Evolutionary conservation across 2,797 vertebrate genomes (phyloP), one percentile per base, ranked within the genome.

Genomic region (Acridotheres tristis): DNA sequence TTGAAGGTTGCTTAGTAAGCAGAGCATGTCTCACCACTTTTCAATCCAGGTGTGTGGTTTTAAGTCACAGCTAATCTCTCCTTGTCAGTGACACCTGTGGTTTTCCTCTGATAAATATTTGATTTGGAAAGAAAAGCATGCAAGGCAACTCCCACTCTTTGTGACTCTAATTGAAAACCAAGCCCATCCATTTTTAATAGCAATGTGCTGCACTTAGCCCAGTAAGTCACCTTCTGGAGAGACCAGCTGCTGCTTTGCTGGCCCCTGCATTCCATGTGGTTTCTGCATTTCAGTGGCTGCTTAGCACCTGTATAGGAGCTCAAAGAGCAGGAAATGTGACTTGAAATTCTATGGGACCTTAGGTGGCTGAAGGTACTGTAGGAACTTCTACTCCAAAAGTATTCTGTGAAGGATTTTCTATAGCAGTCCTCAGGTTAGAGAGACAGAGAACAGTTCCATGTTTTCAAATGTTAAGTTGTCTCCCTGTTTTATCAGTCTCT

Each of bases 71-170:
- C 53, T 75, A 90, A 76, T 92, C 90, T 94, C 92, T 83, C 88
- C 76, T 78, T 90, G 90, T 89, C 90, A 89, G 66, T 95, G 84
- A 95, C 87, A 94, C 86, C 92, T 63, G 27, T 73, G 75, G 51
- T 84, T 97, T 96, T 96, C 91, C 92, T 96, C 76, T 96, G 65
- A 96, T 97, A 95, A 97, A 97, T 97, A 97, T 97, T 97, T 97
- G 66, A 97, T 97, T 95, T 94, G 97, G 97, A 97, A 97, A 96
- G 88, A 86, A 86, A 96, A 96, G 68, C 94, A 67, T 78, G 58
- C 82, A 81, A 68, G 84, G 51, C 86, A 88, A 73, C 87, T 96
- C 92, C 92, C 78, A 93, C 82, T 96, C 90, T 78, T 69, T 77
- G 80, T 36, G 58, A 80, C 95, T 91, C 88, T 91, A 93, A 84